Conservation (phyloP, 2,113 vertebrate species). For the Emydura subglobosa region DNA sequence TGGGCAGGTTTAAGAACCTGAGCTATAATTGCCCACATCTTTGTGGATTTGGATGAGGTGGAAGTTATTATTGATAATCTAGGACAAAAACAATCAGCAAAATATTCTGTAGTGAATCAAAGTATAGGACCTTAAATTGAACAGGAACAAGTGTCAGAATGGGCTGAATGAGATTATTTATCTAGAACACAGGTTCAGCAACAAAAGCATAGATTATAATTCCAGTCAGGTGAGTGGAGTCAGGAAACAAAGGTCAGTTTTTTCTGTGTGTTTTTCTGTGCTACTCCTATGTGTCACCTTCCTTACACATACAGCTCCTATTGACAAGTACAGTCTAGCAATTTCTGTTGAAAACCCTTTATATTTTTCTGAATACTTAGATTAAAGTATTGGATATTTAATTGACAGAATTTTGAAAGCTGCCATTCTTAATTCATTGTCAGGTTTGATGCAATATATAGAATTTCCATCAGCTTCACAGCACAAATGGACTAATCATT, state of each 20-base stretch:
- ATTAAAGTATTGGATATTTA: not conserved
- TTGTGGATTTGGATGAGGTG: not conserved
- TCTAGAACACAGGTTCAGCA: not conserved
- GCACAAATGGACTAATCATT: not conserved
- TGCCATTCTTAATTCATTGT: not conserved
- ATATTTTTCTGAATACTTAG: not conserved
- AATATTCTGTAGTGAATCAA: not conserved
- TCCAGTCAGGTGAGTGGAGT: not conserved
- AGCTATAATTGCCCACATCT: not conserved
- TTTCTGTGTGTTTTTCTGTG: too few species aligned
- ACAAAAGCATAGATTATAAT: not conserved
- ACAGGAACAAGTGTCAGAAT: not conserved
- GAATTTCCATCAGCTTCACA: slow-evolving; percentile 4
- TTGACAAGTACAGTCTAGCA: rapidly evolving
- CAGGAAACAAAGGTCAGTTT: not conserved
- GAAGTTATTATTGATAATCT: not conserved
- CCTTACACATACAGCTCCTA: not conserved
- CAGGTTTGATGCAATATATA: slow-evolving; percentile 13
- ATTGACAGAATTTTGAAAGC: not conserved
- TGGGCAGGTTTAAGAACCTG: not conserved
- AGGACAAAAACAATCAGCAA: slow-evolving; percentile 23
- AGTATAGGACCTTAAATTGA: not conserved
- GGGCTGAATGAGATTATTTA: not conserved
- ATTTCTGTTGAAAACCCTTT: not conserved
- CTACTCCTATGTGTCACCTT: rapidly evolving